Percentiles rank a stretch among this genome's conserved stretches.
These are phyloP conservation scores for Hymenopus coronatus DNA, from an alignment of 2,888 invertebrate genomes.

Conservation along the genomic window DNA sequence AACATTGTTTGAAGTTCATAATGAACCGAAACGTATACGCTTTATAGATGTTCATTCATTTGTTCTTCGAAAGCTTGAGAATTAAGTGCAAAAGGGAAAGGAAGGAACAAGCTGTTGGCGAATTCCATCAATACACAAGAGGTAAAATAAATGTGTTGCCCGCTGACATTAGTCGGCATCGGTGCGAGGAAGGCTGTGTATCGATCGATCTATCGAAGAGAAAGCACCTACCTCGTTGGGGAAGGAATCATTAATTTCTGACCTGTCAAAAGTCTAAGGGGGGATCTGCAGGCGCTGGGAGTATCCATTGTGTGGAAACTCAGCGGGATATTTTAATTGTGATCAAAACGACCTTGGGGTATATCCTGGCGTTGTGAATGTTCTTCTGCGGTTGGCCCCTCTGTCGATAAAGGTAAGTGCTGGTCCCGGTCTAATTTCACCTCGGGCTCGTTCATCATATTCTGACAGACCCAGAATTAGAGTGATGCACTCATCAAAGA, in stretches of 20 bases:
- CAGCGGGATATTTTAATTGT: neutral
- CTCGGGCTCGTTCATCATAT: too few relatives aligned
- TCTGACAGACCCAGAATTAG: too few relatives aligned
- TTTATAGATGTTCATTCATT: too few relatives aligned
- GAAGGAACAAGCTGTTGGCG: neutral
- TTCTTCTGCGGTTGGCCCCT: too few relatives aligned
- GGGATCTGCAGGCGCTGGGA: neutral
- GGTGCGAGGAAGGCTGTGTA: neutral
- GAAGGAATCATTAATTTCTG: neutral
- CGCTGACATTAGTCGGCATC: neutral
- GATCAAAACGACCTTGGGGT: neutral
- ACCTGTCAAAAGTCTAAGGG: neutral
- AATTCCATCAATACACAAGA: neutral
- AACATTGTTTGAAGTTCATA: too few relatives aligned
- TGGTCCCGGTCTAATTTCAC: too few relatives aligned
- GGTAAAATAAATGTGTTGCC: neutral
- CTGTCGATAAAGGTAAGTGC: too few relatives aligned
- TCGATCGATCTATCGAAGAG: neutral
- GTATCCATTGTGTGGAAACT: neutral
- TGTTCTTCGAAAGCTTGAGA: too few relatives aligned
- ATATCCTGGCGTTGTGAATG: neutral
- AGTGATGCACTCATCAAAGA: too few relatives aligned
- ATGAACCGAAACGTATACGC: too few relatives aligned
- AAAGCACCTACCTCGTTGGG: neutral
- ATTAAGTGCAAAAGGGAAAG: neutral